phyloP scores from a whole-genome alignment of 1,140 invertebrate genomes.

The Drosophila sucinea region DNA sequence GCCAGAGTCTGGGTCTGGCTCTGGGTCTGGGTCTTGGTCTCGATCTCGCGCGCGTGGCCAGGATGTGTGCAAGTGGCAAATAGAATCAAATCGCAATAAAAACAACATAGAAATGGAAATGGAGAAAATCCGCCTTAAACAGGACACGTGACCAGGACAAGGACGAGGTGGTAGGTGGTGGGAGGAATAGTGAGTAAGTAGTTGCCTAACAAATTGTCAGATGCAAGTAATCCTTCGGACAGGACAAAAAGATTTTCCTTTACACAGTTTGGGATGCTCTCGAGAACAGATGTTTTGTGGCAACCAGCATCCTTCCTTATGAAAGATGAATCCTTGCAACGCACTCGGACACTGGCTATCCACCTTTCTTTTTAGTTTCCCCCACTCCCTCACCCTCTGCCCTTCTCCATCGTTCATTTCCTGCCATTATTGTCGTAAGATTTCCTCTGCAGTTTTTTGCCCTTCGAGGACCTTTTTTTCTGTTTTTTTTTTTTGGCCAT shows the following conservation, averaged over 20 bases:
- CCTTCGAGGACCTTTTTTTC: constrained; percentile 22
- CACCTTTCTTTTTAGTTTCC: neutral
- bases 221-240: constrained; percentile 58
- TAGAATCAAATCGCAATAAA: constrained; percentile 80
- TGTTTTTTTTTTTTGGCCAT: neutral
- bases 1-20: constrained; percentile 50
- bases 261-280: constrained; percentile 20
- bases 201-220: constrained; percentile 64
- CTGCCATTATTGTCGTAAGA: constrained; percentile 6
- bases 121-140: constrained; percentile 71
- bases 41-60: constrained; percentile 14
- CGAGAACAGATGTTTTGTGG: neutral
- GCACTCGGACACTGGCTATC: constrained; percentile 1
- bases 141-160: constrained; percentile 67
- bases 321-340: constrained; percentile 12
- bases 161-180: neutral
- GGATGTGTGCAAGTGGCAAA: constrained; percentile 49
- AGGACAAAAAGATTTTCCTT: constrained; percentile 53
- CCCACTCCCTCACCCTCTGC: too few species aligned
- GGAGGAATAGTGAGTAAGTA: neutral
- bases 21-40: constrained; percentile 45
- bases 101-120: constrained; percentile 55
- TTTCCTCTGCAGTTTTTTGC: neutral
- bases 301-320: neutral
- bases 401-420: neutral